Evolutionary conservation across 2,888 invertebrate species (phyloP).

Genomic region (Eupithecia centaureata): DNA sequence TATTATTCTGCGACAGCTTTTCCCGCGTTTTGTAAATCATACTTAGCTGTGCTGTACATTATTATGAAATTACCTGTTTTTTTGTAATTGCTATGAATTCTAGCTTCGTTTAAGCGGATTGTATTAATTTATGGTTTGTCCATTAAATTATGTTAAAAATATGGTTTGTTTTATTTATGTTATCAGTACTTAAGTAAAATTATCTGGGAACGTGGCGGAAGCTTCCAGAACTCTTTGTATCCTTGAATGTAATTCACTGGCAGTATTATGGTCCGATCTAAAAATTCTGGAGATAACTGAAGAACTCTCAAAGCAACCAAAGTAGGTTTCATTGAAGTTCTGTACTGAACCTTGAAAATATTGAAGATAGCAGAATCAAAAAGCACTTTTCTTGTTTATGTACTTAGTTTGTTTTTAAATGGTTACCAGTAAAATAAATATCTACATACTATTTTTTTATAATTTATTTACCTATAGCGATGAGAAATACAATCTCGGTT

Average conservation of each 20-base stretch:
- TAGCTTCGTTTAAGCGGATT: slow-evolving; percentile 65
- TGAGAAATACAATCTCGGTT: not conserved
- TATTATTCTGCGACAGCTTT: slow-evolving; percentile 17
- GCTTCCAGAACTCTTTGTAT: not conserved
- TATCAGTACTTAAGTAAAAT: not conserved
- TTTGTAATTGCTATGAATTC: slow-evolving; percentile 28
- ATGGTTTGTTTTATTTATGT: slow-evolving; percentile 18
- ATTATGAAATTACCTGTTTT: slow-evolving; percentile 4
- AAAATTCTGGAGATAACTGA: not conserved
- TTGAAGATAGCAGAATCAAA: not conserved
- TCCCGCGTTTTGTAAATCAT: slow-evolving; percentile 17
- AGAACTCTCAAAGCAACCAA: too few relatives aligned
- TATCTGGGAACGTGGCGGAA: not conserved
- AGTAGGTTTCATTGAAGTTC: too few relatives aligned
- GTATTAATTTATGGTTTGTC: slow-evolving; percentile 65
- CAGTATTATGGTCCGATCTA: not conserved
- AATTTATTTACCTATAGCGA: not conserved
- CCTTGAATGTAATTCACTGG: not conserved
- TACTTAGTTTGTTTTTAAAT: too few relatives aligned
- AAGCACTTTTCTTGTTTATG: too few relatives aligned
- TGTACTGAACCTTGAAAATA: not conserved
- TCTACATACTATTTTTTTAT: too few relatives aligned
- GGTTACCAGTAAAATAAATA: too few relatives aligned
- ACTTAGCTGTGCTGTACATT: slow-evolving; percentile 17
- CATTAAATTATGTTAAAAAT: slow-evolving; percentile 67